Evolutionary conservation across 2,113 vertebrate species (phyloP).

Genomic region (Chrysochloris asiatica): DNA sequence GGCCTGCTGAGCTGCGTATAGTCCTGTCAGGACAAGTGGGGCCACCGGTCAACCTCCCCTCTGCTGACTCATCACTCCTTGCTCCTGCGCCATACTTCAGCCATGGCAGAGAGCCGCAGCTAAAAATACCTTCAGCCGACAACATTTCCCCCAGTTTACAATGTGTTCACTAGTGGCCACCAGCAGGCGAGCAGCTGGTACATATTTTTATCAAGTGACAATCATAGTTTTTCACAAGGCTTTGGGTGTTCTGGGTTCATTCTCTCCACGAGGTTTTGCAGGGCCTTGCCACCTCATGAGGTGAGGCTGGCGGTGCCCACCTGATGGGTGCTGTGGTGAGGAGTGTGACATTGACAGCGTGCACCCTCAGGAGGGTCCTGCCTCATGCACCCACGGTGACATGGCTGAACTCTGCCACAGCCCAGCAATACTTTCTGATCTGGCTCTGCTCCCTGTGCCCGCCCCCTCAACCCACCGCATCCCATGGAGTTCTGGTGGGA

Average conservation of each 20-base stretch:
- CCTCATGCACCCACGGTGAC: background rate
- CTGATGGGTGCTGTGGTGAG: background rate
- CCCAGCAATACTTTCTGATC: too few species aligned
- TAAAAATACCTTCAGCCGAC: background rate
- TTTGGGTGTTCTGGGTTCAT: background rate
- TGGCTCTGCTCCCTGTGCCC: background rate
- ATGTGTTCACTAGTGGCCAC: background rate
- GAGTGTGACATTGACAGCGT: too few species aligned
- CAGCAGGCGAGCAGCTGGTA: background rate
- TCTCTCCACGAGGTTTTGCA: background rate
- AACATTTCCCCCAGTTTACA: background rate
- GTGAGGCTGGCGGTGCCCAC: background rate
- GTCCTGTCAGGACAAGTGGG: background rate
- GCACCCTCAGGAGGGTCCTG: background rate
- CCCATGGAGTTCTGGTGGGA: background rate
- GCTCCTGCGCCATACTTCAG: conserved; percentile 9
- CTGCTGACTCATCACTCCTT: background rate
- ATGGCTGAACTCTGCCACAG: background rate
- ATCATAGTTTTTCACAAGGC: background rate
- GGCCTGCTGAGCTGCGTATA: background rate
- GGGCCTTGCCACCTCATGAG: background rate
- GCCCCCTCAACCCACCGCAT: background rate
- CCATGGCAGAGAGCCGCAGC: background rate
- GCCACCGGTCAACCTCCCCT: rapidly evolving
- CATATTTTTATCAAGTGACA: background rate